Conservation (phyloP, 2,888 invertebrate genomes). For the Mythimna lalbum region DNA sequence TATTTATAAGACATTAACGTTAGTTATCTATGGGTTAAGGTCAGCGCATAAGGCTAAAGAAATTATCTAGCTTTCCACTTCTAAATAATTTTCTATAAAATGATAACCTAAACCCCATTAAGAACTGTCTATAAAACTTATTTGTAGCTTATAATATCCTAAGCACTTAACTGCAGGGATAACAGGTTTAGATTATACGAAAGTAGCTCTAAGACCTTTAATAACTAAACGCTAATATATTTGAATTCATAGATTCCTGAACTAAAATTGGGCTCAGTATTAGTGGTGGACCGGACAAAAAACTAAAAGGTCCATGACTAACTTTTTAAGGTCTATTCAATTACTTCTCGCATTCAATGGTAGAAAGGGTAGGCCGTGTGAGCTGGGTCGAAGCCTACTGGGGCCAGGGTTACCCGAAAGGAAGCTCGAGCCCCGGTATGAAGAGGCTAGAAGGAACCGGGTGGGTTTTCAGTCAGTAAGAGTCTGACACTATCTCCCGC, state of each 20-base stretch:
- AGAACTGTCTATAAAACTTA: neutral
- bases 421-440: no score
- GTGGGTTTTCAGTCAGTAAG: no score
- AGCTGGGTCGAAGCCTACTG: no score
- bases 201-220: neutral
- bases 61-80: neutral
- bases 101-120: constrained; percentile 18
- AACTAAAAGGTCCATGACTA: no score
- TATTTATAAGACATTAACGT: neutral
- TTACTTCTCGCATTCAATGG: no score
- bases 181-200: constrained; percentile 21
- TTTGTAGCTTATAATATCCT: neutral
- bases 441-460: no score
- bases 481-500: no score
- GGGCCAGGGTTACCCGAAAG: no score
- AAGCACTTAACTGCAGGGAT: neutral
- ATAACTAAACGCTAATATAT: neutral
- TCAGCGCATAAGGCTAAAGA: neutral
- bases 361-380: no score
- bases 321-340: no score
- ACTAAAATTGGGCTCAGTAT: neutral
- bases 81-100: constrained; percentile 3
- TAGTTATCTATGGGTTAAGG: neutral
- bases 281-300: no score
- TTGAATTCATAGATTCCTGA: neutral